phyloP scores from a whole-genome alignment of 2,888 invertebrate genomes.

The Acleris literana region DNA sequence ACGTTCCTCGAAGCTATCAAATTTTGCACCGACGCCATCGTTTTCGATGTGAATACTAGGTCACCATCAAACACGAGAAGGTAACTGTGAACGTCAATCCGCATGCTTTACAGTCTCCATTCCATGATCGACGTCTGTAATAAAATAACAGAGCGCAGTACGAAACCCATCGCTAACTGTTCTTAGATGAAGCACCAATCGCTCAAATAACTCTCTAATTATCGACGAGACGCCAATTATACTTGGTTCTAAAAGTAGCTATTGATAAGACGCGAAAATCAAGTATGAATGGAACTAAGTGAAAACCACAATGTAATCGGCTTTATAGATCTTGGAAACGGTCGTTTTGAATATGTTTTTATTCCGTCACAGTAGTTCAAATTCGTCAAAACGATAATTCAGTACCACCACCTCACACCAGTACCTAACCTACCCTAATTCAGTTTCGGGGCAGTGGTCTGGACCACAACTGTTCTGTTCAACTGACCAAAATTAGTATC shows the following conservation, averaged over 20 bases:
- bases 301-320: background rate
- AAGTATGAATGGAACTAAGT: background rate
- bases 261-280: conserved; percentile 3
- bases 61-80: conserved; percentile 25
- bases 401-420: too few species aligned
- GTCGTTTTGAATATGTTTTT: background rate
- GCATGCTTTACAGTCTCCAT: conserved; percentile 49
- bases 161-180: conserved; percentile 75
- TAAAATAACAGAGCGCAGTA: conserved; percentile 67
- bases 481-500: too few species aligned
- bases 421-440: too few species aligned
- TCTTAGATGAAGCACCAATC: conserved; percentile 66
- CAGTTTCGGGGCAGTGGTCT: too few species aligned
- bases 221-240: conserved; percentile 55
- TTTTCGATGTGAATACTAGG: conserved; percentile 33
- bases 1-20: conserved; percentile 13
- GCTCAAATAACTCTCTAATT: conserved; percentile 57
- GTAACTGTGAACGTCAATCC: conserved; percentile 66
- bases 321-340: background rate
- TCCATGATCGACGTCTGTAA: conserved; percentile 64
- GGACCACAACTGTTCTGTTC: too few species aligned
- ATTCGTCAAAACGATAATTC: too few species aligned
- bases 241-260: conserved; percentile 49
- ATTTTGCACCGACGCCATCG: conserved; percentile 29
- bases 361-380: too few species aligned